Conservation (phyloP, 1,140 invertebrate genomes). For the Sitodiplosis mosellana region DNA sequence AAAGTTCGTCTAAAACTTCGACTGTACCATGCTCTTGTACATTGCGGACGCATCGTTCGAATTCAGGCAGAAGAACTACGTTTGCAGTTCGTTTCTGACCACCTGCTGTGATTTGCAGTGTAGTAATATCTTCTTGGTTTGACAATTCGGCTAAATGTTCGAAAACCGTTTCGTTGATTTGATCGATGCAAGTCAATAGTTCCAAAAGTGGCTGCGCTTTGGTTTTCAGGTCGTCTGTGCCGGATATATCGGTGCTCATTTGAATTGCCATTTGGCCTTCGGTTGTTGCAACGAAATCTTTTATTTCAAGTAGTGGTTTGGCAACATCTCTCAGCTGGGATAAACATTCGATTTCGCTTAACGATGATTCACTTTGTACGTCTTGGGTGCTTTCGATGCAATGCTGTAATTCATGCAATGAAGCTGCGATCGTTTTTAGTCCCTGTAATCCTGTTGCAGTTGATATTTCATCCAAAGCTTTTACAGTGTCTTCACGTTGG, state of each 20-base stretch:
- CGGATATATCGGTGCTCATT: slow-evolving; percentile 3
- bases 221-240: slow-evolving; percentile 1
- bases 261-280: slow-evolving; percentile 12
- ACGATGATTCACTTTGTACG: background rate
- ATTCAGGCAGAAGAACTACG: too few species aligned
- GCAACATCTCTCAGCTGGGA: slow-evolving; percentile 14
- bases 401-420: slow-evolving; percentile 22
- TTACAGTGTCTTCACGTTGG: slow-evolving; percentile 21
- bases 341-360: slow-evolving; percentile 1
- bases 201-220: slow-evolving; percentile 5
- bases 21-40: slow-evolving; percentile 10
- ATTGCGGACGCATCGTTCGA: too few species aligned
- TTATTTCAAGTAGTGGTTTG: slow-evolving; percentile 20
- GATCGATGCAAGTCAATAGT: slow-evolving; percentile 13
- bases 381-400: slow-evolving; percentile 10
- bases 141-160: slow-evolving; percentile 18
- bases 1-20: slow-evolving; percentile 20
- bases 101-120: slow-evolving; percentile 8
- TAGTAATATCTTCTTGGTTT: slow-evolving; percentile 16
- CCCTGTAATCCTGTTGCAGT: slow-evolving; percentile 18
- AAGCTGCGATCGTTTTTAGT: slow-evolving; percentile 20
- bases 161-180: slow-evolving; percentile 12
- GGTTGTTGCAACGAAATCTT: slow-evolving; percentile 14
- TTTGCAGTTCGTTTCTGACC: too few species aligned
- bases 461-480: slow-evolving; percentile 20